Conservation (phyloP, 2,113 vertebrate genomes). For the Cyphomyrus discorhynchus region DNA sequence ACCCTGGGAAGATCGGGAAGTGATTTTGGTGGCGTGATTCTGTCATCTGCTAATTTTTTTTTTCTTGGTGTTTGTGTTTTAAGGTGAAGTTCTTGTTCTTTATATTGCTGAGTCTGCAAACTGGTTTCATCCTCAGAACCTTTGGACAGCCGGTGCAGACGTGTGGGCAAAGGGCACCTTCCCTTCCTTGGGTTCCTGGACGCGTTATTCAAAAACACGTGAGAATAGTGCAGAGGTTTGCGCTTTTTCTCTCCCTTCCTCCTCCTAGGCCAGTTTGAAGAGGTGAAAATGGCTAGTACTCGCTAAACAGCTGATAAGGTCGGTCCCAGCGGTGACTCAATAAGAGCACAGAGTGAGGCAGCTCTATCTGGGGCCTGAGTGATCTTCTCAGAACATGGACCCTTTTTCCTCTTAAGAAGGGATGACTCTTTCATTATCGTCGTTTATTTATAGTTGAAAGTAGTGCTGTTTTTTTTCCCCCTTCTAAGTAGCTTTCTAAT, state of each 20-base stretch:
- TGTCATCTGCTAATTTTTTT: not conserved
- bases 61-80: not conserved
- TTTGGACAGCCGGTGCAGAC: not conserved
- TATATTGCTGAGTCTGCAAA: slow-evolving; percentile 3
- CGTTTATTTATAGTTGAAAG: slow-evolving; percentile 20
- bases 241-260: not conserved
- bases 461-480: too few relatives aligned
- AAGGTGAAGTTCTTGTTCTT: not conserved
- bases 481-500: not conserved
- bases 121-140: slow-evolving; percentile 11
- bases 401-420: not conserved
- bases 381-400: not conserved
- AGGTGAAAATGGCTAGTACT: not conserved
- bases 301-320: slow-evolving; percentile 12
- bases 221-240: not conserved
- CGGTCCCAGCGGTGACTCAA: not conserved
- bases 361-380: not conserved
- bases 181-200: not conserved
- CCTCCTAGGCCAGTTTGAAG: not conserved
- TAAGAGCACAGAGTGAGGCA: not conserved
- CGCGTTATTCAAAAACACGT: not conserved
- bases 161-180: not conserved
- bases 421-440: not conserved
- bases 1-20: not conserved
- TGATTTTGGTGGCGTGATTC: not conserved